Evolutionary conservation across 2,113 vertebrate genomes (phyloP), one percentile per base, ranked within the genome.

Genomic region (Ranitomeya imitator): DNA sequence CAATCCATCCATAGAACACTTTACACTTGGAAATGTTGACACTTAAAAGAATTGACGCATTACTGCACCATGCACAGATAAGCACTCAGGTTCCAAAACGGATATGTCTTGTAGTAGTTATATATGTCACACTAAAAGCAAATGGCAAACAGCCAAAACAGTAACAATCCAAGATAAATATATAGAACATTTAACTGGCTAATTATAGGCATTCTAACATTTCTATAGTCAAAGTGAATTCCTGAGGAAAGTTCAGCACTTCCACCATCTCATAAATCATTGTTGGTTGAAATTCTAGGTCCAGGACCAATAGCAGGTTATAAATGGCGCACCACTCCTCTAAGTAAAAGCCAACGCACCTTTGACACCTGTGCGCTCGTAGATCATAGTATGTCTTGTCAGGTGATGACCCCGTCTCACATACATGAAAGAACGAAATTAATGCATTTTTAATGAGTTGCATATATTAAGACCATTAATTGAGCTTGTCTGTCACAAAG

Each of bases 211-310:
- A 52, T 52, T 76, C 73, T 76, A 52, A 76, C 37, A 76, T 21
- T 76, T 76, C 73, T 21, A 76, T 76, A 76, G 73, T 21, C 51
- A 18, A 76, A 52, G 6, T 21, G 45, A 76, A 76, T 76, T 76
- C 73, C 73, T 76, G 37, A 76, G 45, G 73, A 76, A 76, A 52
- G 73, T 74, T 51, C 31, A 37, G 71, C 19, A 51, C 45, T 76
- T 76, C 73, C 71, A 74, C 69, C 45, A 8, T 51, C 31, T 52
- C 73, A 52, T 76, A 76, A 76, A 76, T 76, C 73, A 76, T 21
- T 51, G 73, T 76, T 76, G 73, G 1, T 73, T 65, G 61, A 16
- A 74, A 9, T 16, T 26, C 69, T 74, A 74, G 26, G 7, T 74
- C 71, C 19, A 51, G 51, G 73, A 76, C 51, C 73, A 51, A 18